Base-by-base conservation (phyloP, 2,797 vertebrate genomes). In the Dicrostonyx torquatus region DNA sequence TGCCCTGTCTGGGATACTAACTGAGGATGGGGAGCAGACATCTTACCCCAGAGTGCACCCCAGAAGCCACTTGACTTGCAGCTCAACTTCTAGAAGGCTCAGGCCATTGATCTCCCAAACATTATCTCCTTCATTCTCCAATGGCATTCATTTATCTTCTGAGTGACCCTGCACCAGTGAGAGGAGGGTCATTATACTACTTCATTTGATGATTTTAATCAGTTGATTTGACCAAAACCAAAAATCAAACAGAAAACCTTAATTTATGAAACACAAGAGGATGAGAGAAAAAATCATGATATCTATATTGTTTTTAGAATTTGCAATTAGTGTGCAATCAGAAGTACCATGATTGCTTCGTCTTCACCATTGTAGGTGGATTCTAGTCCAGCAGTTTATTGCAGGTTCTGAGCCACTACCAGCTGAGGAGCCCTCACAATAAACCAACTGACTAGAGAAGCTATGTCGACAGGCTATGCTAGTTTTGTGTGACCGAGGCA, bases 11-110 rank as follows among this genome's bases (percentile, higher is more conserved):
- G 6, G 50, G 72, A 70, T 10, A 24, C 24, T 78, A 34, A 43
- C 62, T 43, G 78, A 37, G 14, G 40, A 50, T 50, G 9, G 20
- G 62, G 77, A 5, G 0, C 43, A 58, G 87, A 53, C 48, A 55
- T 60, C 14, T 4, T 48, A 45, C 73, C 10, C n/a, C n/a, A n/a
- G 45, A 82, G 50, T 77, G 53, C 37, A 87, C 13, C 48, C 68
- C n/a, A 53, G 82, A 76, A 89, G 77, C 75, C 53, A 84, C 31
- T 94, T 2, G 1, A 66, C 79, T 24, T 58, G 79, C 24, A 55
- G 50, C 29, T 5, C 78, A 89, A 24, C 79, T 93, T 86, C 78
- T 83, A 73, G 48, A 90, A 94, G 14, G 89, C 77, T 91, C 64
- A 73, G 76, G 24, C 62, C 26, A 76, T 9, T 82, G 60, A 75